Base-by-base conservation (phyloP, 2,888 invertebrate species). In the Cryptocheilus praepositus region DNA sequence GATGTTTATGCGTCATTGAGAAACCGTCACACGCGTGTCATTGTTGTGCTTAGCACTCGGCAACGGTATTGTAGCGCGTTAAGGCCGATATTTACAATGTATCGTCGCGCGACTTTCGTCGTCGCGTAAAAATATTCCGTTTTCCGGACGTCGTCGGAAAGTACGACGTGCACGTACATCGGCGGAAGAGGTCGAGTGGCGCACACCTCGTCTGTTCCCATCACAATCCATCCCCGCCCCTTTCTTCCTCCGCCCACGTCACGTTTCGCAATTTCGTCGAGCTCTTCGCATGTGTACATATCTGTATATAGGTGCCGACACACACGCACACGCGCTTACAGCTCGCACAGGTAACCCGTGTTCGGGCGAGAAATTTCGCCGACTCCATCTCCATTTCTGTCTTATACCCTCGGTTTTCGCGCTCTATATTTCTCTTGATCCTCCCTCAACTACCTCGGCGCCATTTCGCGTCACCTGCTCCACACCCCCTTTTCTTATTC, bases 51-150 rank as follows among this genome's bases (percentile, higher is more conserved):
- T 4, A 11, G 13, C 36, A 11, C 7, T 11, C 11, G 36, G 11
- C 3, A 36, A 36, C 3, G 7, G 36, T 8, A 7, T 7, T 11
- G 36, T 11, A 11, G 36, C 45, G n/a, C 45, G 18, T 3, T 43
- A 19, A 4, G 56, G 61, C 75, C 74, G 67, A 74, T 77, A 70
- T 69, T 70, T 64, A 56, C 65, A 70, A 72, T 49, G 57, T 64
- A 71, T 77, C 59, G 71, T 71, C 71, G 64, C 54, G 60, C 61
- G 66, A 60, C 53, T 56, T 56, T 57, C 21, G 49, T 56, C 61
- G 61, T 45, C 52, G 1, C 16, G n/a, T 36, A 61, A 64, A 71
- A 64, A 67, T 60, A 49, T 46, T 13, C 53, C 36, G 18, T 49
- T 51, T 55, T 43, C 67, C 67, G 51, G 71, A 53, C 53, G 53